Evolutionary conservation across 2,888 invertebrate species (phyloP).

Genomic region (Exocentrus adspersus): DNA sequence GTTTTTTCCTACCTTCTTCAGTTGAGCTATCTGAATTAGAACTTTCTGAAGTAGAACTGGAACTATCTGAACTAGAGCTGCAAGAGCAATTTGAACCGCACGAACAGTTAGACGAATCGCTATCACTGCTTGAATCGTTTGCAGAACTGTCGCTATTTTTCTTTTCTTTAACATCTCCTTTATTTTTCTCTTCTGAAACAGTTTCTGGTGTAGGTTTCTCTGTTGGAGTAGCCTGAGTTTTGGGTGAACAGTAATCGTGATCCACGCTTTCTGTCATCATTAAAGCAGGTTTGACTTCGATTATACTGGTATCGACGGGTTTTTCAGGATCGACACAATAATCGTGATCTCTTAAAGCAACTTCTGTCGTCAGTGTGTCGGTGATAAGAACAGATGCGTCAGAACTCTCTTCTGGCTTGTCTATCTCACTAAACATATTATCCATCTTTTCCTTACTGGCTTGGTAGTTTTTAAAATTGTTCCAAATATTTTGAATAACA

Average conservation of each 20-base stretch:
- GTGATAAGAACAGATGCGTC: constrained; percentile 32
- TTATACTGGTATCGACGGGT: constrained; percentile 49
- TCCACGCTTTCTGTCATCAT: constrained; percentile 59
- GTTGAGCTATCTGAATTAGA: constrained; percentile 71
- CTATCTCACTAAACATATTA: constrained; percentile 47
- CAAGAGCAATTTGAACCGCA: constrained; percentile 88
- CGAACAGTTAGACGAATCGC: constrained; percentile 79
- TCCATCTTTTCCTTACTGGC: constrained; percentile 72
- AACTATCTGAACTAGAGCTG: constrained; percentile 72
- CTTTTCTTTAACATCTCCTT: constrained; percentile 58
- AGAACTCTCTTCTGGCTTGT: constrained; percentile 31
- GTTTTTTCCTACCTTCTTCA: constrained; percentile 66
- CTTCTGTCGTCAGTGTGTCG: constrained; percentile 37
- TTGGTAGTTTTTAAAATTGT: constrained; percentile 79
- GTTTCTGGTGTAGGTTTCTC: constrained; percentile 31
- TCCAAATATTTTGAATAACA: constrained; percentile 75
- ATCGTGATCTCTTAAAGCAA: constrained; percentile 74
- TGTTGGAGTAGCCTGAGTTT: constrained; percentile 33
- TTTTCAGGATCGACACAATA: constrained; percentile 69
- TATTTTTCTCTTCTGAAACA: constrained; percentile 22
- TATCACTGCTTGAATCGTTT: constrained; percentile 77
- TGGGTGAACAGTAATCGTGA: constrained; percentile 62
- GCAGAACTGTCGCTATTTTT: constrained; percentile 71
- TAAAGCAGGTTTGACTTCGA: constrained; percentile 60
- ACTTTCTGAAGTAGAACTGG: constrained; percentile 65